Percentiles rank a stretch among this genome's conserved stretches.
Conservation (phyloP, 2,888 invertebrate species). For the Oasisia sp. region DNA sequence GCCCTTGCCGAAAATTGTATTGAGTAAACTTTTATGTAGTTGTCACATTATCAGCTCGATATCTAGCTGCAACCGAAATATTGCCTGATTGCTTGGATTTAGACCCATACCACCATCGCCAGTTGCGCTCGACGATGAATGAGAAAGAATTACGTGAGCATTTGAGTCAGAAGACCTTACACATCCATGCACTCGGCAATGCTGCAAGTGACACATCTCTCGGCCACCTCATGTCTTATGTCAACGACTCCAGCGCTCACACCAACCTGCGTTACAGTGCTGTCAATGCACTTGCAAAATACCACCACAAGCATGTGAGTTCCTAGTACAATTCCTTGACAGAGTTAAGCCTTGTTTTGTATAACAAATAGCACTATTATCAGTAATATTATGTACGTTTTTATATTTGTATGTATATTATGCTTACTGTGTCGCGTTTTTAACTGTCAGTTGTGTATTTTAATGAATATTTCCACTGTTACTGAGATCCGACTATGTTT, state of each 20-base stretch:
- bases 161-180: background rate
- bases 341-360: no score
- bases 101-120: background rate
- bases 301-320: background rate
- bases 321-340: background rate
- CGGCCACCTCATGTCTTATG: background rate
- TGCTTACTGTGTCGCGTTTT: no score
- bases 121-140: background rate
- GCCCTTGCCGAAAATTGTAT: no score
- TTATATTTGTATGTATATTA: no score
- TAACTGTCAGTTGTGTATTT: no score
- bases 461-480: no score
- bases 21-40: no score
- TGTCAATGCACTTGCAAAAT: background rate
- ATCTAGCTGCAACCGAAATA: no score
- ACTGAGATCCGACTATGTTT: no score
- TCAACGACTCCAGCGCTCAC: background rate
- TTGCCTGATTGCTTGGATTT: background rate
- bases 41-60: no score
- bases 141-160: background rate
- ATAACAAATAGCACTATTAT: no score
- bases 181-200: background rate
- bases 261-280: background rate
- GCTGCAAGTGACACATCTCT: background rate
- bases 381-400: no score